Conservation (phyloP, 37 sponge, comb jelly and placozoan species). For the Beroe ovata region DNA sequence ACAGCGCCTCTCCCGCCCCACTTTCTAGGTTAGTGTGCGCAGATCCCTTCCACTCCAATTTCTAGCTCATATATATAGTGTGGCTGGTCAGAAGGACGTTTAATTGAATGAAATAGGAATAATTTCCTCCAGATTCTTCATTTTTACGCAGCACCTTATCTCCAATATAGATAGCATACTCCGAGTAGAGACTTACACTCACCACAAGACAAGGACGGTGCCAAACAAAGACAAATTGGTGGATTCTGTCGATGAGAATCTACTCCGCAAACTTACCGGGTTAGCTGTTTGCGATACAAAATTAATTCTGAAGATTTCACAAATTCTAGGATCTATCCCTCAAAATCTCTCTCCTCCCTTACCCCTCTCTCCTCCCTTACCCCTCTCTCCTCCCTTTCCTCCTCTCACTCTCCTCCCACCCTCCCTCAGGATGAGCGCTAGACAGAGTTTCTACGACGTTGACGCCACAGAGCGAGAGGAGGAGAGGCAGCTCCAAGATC, state of each 20-base stretch:
- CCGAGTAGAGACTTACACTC: conserved; percentile 21
- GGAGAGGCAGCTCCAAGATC: conserved; percentile 1
- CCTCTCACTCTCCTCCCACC: no score
- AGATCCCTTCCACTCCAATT: no score
- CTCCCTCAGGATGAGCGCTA: conserved; percentile 11
- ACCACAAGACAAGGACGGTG: conserved; percentile 4
- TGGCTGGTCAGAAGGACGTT: no score
- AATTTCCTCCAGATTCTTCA: no score
- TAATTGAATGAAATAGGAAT: no score
- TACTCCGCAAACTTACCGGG: conserved; percentile 40
- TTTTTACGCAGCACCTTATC: no score
- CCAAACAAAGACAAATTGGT: conserved; percentile 18
- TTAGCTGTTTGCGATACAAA: not conserved
- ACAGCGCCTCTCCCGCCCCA: conserved; percentile 35
- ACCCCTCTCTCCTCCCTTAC: no score
- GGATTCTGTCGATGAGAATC: not conserved
- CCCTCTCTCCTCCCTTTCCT: no score
- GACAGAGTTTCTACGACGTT: conserved; percentile 21
- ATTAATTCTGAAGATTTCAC: no score
- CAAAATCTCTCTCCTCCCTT: no score
- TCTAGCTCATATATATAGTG: no score
- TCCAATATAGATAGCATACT: not conserved
- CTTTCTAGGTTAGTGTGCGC: conserved; percentile 47
- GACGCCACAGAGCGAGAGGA: not conserved
- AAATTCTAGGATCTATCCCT: no score